A percentile compares a stretch with the other conserved stretches of the same genome.
Conservation (phyloP, 64 coral and sea anemone species). For the Anthopleura sola region DNA sequence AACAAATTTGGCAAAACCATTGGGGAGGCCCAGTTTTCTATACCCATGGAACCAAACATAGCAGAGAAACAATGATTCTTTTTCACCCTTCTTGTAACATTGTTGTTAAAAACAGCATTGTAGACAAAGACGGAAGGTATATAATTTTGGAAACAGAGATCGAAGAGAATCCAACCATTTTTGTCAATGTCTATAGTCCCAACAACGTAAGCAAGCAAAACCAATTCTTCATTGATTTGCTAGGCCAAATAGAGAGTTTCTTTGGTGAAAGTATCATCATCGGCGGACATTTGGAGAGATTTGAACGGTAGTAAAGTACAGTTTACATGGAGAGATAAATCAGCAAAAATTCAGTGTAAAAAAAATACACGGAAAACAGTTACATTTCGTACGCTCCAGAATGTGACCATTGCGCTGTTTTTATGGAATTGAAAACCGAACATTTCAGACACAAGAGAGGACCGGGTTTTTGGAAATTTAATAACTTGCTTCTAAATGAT, state of each 20-base stretch:
- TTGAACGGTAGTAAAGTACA: not conserved
- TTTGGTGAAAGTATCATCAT: not conserved
- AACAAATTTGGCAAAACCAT: not conserved
- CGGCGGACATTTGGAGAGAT: not conserved
- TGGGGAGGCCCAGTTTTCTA: not conserved
- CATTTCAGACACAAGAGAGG: too few relatives aligned
- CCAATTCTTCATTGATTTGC: not conserved
- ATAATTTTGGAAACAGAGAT: too few relatives aligned
- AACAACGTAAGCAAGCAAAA: not conserved
- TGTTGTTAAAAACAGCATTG: not conserved
- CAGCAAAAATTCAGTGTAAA: not conserved
- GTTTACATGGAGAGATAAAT: not conserved
- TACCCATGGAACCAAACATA: not conserved
- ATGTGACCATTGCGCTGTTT: too few relatives aligned
- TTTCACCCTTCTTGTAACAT: not conserved
- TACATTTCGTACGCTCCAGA: too few relatives aligned
- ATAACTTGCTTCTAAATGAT: too few relatives aligned
- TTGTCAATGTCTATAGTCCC: not conserved
- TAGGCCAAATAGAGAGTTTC: not conserved
- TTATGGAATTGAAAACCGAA: too few relatives aligned
- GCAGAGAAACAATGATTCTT: not conserved
- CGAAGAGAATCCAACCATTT: not conserved
- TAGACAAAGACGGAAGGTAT: not conserved
- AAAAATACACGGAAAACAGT: not conserved
- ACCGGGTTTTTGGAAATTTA: too few relatives aligned